Base-by-base conservation (phyloP, 2,888 invertebrate genomes). In the Chrysolina americana region DNA sequence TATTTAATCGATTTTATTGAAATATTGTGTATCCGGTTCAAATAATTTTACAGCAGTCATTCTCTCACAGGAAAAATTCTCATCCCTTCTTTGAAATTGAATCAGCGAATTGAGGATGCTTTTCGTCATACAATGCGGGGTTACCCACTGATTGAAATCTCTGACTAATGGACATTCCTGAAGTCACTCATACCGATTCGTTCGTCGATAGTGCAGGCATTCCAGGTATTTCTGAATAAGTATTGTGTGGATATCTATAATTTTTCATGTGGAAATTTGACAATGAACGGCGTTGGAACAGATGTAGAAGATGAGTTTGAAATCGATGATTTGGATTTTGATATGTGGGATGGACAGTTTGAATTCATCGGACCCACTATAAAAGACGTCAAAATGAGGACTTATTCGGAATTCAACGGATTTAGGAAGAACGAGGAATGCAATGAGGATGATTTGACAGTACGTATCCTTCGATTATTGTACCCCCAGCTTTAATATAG, bases 331-430 rank as follows among this genome's bases (percentile, higher is more conserved):
- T 90, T 95, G 88, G 95, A 94, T 87, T 95, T 94, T 87, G 95
- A 96, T 86, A 93, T 95, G 92, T 96, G 95, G 95, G 94, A 95
- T 87, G 95, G 95, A 74, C 95, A 95, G 89, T 96, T 96, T 85
- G 94, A 95, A 89, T 95, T 95, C 88, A 91, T 95, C 82, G 95
- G 95, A 59, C 90, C 91, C 28, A 81, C 83, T 6, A 78, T 76
- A 15, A 62, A 65, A 21, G 78, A 75, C 36, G 65, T 47, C 4
- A 65, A 68, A 65, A 66, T 36, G 62, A 75, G 68, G 59, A 72
- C 73, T 74, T 47, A 68, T 68, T 91, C 91, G 78, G 91, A 91
- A 48, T 89, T 89, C 74, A 90, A 90, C 91, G 91, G 85, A 89
- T 89, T 50, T 87, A 88, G 56, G 90, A 91, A 66, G 62, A 28